Evolutionary conservation across 35 echinoderm and acorn worm genomes (phyloP), one percentile per base, ranked within the genome.

Genomic region (Holothuria glaberrima): DNA sequence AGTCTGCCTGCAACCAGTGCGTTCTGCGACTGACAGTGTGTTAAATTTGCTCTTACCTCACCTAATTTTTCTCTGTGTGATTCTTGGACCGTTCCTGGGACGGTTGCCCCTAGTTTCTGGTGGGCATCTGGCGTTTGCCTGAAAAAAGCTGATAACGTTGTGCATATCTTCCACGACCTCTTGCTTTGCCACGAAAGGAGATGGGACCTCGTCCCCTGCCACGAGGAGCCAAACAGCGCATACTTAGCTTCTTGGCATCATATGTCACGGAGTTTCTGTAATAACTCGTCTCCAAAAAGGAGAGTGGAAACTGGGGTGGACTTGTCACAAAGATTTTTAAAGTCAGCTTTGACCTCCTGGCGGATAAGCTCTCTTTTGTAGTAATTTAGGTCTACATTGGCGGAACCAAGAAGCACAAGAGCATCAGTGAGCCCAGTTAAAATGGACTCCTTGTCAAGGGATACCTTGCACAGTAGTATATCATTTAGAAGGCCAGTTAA

Each of bases 341-440:
- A 69, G 31, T 69, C 66, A 69, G 66, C 6, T 69, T 69, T 69
- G 66, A 69, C 66, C 21, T 69, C 66, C 66, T 69, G 66, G 66
- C 66, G 72, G 16, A 90, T 79, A 44, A 77, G 60, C 54, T 90
- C 74, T 34, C 74, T 77, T 44, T 73, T 9, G 31, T 44, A 78
- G 35, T 78, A 78, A 48, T 46, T 78, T 36, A 78, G 45, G 0
- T 78, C 74, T 6, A 78, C 45, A n/a, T 78, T 78, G 74, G 74
- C 74, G 33, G 34, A 44, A 46, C 74, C 74, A 36, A 78, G 31
- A 78, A 78, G 45, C 45, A 48, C 74, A 0, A 78, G 45, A 78
- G 74, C 74, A n/a, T 78, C 74, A 0, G 74, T 78, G n/a, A 78
- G 45, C 44, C 74, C 45, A 44, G 74, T 38, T 78, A 78, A 19